phyloP scores from a whole-genome alignment of 2,888 invertebrate species.

The Didymodactylos carnosus region DNA sequence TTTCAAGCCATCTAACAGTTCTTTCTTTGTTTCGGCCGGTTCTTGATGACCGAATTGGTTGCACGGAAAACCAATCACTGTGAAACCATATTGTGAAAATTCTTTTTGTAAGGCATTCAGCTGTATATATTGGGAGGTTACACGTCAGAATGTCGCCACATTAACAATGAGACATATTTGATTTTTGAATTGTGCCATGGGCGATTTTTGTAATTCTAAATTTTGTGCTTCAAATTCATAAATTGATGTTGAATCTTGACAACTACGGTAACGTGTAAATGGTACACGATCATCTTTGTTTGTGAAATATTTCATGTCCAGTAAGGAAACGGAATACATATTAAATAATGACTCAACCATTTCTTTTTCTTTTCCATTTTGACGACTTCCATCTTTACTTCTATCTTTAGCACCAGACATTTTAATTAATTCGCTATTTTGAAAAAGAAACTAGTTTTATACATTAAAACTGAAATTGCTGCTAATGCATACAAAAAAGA shows the following conservation, averaged over 20 bases:
- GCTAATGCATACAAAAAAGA: too few relatives aligned
- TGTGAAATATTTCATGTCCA: too few relatives aligned
- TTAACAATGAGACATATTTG: neutral
- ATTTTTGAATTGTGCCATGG: neutral
- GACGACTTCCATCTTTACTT: too few relatives aligned
- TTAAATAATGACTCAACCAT: too few relatives aligned
- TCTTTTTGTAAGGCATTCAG: neutral
- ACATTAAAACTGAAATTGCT: too few relatives aligned
- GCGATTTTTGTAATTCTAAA: neutral
- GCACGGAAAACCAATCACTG: constrained; percentile 63
- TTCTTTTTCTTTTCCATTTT: too few relatives aligned
- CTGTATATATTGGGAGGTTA: neutral
- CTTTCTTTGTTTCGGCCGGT: constrained; percentile 45
- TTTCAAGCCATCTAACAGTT: constrained; percentile 34
- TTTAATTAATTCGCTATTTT: too few relatives aligned
- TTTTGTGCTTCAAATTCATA: neutral
- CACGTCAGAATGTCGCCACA: neutral
- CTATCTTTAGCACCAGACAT: too few relatives aligned
- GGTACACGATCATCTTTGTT: neutral
- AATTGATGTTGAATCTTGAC: neutral
- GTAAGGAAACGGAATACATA: too few relatives aligned
- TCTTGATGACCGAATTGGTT: constrained; percentile 52
- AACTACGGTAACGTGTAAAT: neutral
- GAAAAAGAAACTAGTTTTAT: too few relatives aligned
- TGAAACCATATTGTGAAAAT: neutral